Conservation (phyloP, 2,888 invertebrate genomes). For the Machimus rusticus region DNA sequence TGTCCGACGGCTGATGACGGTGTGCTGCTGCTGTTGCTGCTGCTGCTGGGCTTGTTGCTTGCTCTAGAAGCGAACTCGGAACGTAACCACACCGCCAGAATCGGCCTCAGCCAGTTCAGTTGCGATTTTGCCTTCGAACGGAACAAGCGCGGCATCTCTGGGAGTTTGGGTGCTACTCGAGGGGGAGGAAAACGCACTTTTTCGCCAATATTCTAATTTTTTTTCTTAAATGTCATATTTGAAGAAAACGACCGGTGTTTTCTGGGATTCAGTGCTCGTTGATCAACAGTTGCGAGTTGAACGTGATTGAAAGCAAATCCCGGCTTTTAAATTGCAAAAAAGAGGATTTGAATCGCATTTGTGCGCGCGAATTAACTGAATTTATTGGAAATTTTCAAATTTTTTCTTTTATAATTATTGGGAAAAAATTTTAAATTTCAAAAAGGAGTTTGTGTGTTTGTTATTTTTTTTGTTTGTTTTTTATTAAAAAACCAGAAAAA, state of each 20-base stretch:
- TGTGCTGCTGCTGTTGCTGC: slow-evolving; percentile 8
- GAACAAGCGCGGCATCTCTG: slow-evolving; percentile 34
- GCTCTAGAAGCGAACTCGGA: not conserved
- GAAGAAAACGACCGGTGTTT: not conserved
- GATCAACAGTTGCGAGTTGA: not conserved
- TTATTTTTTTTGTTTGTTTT: not conserved
- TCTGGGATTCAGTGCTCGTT: not conserved
- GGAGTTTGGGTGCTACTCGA: not conserved
- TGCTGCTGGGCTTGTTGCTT: slow-evolving; percentile 27
- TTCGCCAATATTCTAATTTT: not conserved
- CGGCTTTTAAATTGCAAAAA: not conserved
- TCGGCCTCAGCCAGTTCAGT: slow-evolving; percentile 1
- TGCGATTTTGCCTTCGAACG: slow-evolving; percentile 40
- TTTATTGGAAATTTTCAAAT: not conserved
- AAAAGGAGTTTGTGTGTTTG: not conserved
- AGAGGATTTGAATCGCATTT: not conserved
- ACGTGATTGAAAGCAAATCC: not conserved
- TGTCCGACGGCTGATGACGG: slow-evolving; percentile 3
- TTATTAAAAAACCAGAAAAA: not conserved
- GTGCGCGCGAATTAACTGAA: not conserved
- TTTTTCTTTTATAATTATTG: not conserved
- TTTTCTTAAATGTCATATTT: not conserved
- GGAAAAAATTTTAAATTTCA: not conserved
- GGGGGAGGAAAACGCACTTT: not conserved
- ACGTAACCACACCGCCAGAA: slow-evolving; percentile 15